Evolutionary conservation across 2,113 vertebrate genomes (phyloP).

Genomic region (Carettochelys insculpta): DNA sequence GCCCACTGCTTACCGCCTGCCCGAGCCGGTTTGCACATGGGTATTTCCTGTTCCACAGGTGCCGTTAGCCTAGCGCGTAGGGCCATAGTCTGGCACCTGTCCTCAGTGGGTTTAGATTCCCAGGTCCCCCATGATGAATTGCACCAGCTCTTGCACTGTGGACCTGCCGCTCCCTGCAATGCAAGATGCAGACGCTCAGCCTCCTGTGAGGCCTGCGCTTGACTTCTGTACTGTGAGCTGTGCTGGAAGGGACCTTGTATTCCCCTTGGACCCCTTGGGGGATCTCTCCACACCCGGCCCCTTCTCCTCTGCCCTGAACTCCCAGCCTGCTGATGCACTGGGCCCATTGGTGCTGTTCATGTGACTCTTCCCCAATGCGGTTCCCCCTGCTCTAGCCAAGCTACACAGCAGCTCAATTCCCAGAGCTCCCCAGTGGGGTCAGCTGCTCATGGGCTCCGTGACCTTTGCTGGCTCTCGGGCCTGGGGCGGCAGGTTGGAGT

Average conservation of each 20-base stretch:
- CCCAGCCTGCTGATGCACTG: constrained; percentile 11
- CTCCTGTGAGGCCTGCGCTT: background rate
- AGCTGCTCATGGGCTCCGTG: too few species aligned
- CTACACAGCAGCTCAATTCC: background rate
- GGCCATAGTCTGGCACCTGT: background rate
- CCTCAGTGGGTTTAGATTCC: background rate
- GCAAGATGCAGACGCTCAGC: background rate
- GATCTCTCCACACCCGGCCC: background rate
- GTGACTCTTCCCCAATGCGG: constrained; percentile 31
- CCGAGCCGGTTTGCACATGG: background rate
- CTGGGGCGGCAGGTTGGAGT: background rate
- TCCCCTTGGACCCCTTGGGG: background rate
- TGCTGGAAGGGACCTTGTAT: background rate
- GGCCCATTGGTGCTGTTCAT: background rate
- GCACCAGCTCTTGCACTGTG: background rate
- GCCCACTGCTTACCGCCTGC: background rate
- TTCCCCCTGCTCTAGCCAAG: background rate
- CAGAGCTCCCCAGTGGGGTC: background rate
- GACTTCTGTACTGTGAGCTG: background rate
- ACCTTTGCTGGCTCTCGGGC: background rate
- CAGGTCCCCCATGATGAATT: background rate
- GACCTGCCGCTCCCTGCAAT: background rate
- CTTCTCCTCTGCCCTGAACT: background rate
- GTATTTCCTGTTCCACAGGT: background rate
- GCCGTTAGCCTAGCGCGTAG: background rate